phyloP scores from a whole-genome alignment of 2,888 invertebrate genomes.

The Patella pellucida region DNA sequence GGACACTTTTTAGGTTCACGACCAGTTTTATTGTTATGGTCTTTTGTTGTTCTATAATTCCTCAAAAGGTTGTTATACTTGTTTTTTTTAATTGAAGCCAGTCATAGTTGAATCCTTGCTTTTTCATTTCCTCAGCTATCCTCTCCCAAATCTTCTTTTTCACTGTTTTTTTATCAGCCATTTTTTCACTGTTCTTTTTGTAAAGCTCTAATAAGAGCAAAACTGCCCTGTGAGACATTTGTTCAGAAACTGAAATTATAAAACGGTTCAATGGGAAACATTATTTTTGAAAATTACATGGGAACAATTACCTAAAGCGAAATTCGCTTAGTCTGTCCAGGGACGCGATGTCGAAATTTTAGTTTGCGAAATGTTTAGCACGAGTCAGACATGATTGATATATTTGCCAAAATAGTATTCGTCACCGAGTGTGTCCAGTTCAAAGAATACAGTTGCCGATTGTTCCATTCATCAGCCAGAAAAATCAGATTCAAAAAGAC shows the following conservation, averaged over 20 bases:
- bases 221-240: background rate
- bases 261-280: background rate
- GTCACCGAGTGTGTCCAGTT: background rate
- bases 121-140: background rate
- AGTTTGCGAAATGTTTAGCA: background rate
- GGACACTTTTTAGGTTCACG: slow-evolving; percentile 6
- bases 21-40: slow-evolving; percentile 3
- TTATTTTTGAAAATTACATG: too few species aligned
- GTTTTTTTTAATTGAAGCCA: background rate
- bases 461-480: background rate
- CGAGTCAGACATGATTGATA: background rate
- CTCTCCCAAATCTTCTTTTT: background rate
- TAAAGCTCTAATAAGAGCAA: background rate
- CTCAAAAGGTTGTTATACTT: background rate
- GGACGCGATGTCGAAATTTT: too few species aligned
- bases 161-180: background rate
- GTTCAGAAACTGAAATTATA: slow-evolving; percentile 2
- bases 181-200: background rate
- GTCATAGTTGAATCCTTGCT: background rate
- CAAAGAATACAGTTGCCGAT: background rate
- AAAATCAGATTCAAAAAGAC: slow-evolving; percentile 1
- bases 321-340: too few species aligned
- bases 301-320: too few species aligned
- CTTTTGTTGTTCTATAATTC: background rate
- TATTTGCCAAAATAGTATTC: background rate